Evolutionary conservation across 1,140 invertebrate genomes (phyloP), one percentile per base, ranked within the genome.

Genomic region (Drosophila ficusphila): DNA sequence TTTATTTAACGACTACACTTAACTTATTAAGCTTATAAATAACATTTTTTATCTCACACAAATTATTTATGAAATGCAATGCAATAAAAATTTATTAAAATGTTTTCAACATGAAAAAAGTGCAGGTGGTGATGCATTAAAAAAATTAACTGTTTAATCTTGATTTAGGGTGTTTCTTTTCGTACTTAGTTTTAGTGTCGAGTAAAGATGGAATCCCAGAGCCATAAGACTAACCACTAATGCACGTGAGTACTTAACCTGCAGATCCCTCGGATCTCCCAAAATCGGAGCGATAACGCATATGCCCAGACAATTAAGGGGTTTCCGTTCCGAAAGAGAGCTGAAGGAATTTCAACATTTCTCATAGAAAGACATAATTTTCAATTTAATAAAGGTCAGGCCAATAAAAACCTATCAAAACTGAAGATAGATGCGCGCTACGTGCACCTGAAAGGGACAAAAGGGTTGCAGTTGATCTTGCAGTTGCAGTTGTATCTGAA

Each of bases 361-460:
- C 79, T 86, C 81, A 85, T 86, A 85, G 81, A 85, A 86, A 85
- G 79, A 86, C 81, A 85, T 85, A 85, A 85, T 85, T 85, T 86
- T 85, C 65, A 85, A 85, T 85, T 86, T 86, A 88, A 85, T 85
- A 85, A 85, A 86, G 81, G 76, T 64, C 76, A 79, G 69, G 56
- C 61, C 72, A 86, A 79, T 86, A 86, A 86, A 85, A 86, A 73
- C 68, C 77, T 88, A 86, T 88, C 73, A 88, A 86, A 86, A 85
- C 67, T 79, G 11, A 76, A 76, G 72, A 86, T 85, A 81, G 68
- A 86, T 85, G 76, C 62, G 49, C 29, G 12, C 48, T 83, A 85
- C 79, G 82, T 86, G 79, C 81, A 86, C 76, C 82, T 86, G 76
- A 72, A 62, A 38, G 51, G 51, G 71, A 49, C 54, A 73, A 64